Percentiles rank a stretch among this genome's conserved stretches.
Evolutionary conservation across 2,797 vertebrate species (phyloP).

Genomic region (Delichon dasypus): DNA sequence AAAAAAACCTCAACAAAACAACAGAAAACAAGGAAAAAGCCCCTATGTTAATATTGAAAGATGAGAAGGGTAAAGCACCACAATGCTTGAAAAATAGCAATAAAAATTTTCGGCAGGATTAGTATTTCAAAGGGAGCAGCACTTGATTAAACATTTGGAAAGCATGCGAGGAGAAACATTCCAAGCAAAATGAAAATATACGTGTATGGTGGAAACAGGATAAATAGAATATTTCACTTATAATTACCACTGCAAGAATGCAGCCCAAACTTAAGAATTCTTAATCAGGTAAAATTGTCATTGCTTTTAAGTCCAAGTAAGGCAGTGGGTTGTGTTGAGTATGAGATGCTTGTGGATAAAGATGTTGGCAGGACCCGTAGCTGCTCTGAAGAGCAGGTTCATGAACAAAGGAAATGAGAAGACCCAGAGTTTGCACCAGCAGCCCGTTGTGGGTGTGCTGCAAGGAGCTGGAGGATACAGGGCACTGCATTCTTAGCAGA

Average conservation of each 20-base stretch:
- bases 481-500: not conserved
- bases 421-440: not conserved
- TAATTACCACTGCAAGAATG: constrained; percentile 38
- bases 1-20: not conserved
- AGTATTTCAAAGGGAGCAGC: constrained; percentile 56
- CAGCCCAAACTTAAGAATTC: constrained; percentile 21
- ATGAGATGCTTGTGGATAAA: constrained; percentile 18
- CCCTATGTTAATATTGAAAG: not conserved
- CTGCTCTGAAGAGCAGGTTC: not conserved
- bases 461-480: not conserved
- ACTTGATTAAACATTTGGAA: constrained; percentile 63
- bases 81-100: constrained; percentile 40
- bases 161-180: constrained; percentile 47
- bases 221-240: constrained; percentile 41
- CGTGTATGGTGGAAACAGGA: constrained; percentile 29
- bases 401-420: not conserved
- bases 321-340: constrained; percentile 4
- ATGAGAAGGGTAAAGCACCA: constrained; percentile 2
- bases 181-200: constrained; percentile 46
- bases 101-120: constrained; percentile 40
- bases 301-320: constrained; percentile 56
- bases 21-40: not conserved
- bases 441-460: not conserved
- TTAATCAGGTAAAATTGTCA: constrained; percentile 47
- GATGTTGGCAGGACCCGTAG: not conserved